These are phyloP conservation scores for Anas bernieri DNA, from an alignment of 2,797 vertebrate genomes.

Conservation along the genomic window DNA sequence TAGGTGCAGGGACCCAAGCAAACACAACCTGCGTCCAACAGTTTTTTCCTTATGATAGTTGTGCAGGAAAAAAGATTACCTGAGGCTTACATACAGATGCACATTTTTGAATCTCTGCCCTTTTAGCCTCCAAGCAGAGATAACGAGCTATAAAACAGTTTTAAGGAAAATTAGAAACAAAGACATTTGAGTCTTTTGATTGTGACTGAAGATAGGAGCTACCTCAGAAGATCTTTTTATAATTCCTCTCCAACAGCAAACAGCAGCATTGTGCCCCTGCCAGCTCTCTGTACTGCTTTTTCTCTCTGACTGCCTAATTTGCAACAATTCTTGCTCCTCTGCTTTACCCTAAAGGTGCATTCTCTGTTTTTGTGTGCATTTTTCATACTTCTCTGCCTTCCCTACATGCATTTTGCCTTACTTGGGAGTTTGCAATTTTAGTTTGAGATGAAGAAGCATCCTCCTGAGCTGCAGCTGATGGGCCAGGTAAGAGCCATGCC, in stretches of 20 bases:
- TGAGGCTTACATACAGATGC: neutral
- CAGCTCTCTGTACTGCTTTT: neutral
- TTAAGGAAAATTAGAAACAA: conserved; percentile 45
- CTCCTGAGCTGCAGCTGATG: neutral
- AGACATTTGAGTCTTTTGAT: conserved; percentile 10
- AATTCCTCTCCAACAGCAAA: neutral
- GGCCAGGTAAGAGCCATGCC: neutral
- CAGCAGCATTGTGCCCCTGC: neutral
- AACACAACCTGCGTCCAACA: neutral
- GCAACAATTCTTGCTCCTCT: neutral
- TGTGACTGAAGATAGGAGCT: neutral
- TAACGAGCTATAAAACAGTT: neutral
- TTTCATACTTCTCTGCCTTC: neutral
- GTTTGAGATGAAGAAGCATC: neutral
- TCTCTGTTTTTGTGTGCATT: neutral
- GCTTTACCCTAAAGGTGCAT: neutral
- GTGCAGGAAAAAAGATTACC: neutral
- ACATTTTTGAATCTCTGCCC: neutral
- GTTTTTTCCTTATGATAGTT: neutral
- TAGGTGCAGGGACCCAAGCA: neutral
- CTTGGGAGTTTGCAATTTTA: neutral
- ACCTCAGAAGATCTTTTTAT: conserved; percentile 2
- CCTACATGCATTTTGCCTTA: neutral
- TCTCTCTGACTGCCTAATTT: neutral
- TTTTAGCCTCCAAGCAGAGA: conserved; percentile 15